Evolutionary conservation across 2,797 vertebrate species (phyloP).

Genomic region (Sphenopsis melanotis): DNA sequence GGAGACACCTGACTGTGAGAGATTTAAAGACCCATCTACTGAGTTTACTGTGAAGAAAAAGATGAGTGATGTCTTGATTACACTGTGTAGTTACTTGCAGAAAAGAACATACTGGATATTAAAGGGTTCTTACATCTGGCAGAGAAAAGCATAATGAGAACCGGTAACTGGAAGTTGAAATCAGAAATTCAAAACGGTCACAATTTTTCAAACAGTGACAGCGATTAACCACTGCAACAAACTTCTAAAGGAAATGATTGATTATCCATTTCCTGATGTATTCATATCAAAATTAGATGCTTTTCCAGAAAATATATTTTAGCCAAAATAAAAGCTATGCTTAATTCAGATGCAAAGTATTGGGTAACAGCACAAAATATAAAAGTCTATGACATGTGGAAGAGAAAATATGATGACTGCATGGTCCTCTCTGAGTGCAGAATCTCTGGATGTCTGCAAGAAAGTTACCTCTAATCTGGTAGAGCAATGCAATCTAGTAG

Average conservation of each 20-base stretch:
- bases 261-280: constrained; percentile 59
- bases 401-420: constrained; percentile 10
- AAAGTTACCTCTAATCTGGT: neutral
- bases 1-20: neutral
- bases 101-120: neutral
- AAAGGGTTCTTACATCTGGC: constrained; percentile 65
- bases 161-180: constrained; percentile 64
- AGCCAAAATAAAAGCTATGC: constrained; percentile 49
- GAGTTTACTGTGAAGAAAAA: neutral
- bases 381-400: neutral
- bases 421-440: neutral
- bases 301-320: constrained; percentile 49
- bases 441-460: neutral
- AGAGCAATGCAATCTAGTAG: neutral
- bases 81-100: neutral
- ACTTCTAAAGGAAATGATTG: constrained; percentile 61
- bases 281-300: constrained; percentile 62
- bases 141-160: constrained; percentile 60
- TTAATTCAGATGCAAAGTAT: constrained; percentile 55
- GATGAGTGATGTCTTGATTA: constrained; percentile 16
- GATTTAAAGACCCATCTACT: neutral
- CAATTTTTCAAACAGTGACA: constrained; percentile 55
- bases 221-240: constrained; percentile 59
- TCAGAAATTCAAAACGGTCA: constrained; percentile 64
- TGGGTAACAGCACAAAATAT: constrained; percentile 19